Evolutionary conservation across 2,888 invertebrate species (phyloP), one percentile per base, ranked within the genome.

Genomic region (Pristionchus arcanus): DNA sequence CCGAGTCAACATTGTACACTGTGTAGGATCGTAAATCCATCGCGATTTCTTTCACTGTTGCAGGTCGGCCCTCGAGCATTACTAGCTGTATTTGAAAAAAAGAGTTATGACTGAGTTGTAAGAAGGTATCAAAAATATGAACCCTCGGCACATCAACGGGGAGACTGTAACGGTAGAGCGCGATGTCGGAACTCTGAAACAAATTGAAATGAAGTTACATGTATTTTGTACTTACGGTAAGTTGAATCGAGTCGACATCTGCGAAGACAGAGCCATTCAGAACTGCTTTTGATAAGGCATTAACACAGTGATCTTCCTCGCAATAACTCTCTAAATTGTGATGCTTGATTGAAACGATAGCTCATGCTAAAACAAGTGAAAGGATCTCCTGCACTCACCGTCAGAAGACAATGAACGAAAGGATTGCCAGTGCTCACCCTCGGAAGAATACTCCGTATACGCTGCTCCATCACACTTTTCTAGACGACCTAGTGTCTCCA

Each of bases 91-190:
- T 19, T 0, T 16, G 21, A 55, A 55, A 21, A 21, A 11, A 11
- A 55, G 5, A 11, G 19, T 11, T 55, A 55, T 42, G 3, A 55
- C 13, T 55, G 55, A 55, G n/a, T n/a, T n/a, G n/a, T n/a, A 4
- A 55, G 55, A 55, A 21, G 5, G 55, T 5, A 55, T 21, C 19
- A 1, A 11, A 21, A 55, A 55, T 21, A 16, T 34, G 25, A 71
- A 71, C 71, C 21, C 71, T 71, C 16, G 71, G 71, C 16, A 71
- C 71, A 34, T 71, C 71, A 31, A 71, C 71, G 31, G 71, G 71
- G 15, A 71, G 71, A 31, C 19, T 71, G 71, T 71, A 71, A 16
- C 71, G 71, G 7, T 71, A 71, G 19, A 34, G 34, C 1, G 31
- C 34, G 71, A 71, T 31, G 21, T 71, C 71, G 34, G 71, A 3